Conservation (phyloP, 2,113 vertebrate species). For the Oenanthe oenanthe region DNA sequence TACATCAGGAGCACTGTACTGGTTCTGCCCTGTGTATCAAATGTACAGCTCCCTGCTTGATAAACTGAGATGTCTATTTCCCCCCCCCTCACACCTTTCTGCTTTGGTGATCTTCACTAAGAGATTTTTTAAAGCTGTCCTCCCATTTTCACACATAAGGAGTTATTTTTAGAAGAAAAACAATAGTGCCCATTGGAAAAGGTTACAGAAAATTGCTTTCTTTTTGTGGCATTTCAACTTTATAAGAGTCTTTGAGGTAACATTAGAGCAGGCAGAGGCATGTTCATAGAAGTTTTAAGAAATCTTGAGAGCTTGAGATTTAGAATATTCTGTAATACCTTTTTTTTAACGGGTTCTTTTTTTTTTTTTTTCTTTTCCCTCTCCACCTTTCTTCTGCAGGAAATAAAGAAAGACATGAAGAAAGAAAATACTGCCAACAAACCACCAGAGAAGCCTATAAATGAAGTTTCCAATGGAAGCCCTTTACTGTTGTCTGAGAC, state of each 20-base stretch:
- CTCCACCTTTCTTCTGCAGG: slow-evolving; percentile 71
- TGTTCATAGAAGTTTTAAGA: neutral
- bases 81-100: neutral
- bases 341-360: neutral
- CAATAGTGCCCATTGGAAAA: neutral
- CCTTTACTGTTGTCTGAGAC: slow-evolving; percentile 87
- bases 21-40: neutral
- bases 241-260: neutral
- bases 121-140: neutral
- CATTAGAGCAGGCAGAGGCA: neutral
- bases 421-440: slow-evolving; percentile 82
- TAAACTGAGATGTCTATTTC: neutral
- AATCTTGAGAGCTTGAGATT: neutral
- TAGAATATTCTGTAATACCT: neutral
- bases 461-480: slow-evolving; percentile 88
- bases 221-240: neutral
- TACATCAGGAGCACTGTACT: neutral
- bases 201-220: neutral
- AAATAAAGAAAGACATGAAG: slow-evolving; percentile 93
- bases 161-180: neutral
- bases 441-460: slow-evolving; percentile 80
- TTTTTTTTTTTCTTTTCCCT: slow-evolving; percentile 29
- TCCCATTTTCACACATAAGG: neutral
- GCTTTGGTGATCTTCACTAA: neutral
- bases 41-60: neutral